Conservation (phyloP, 2,797 vertebrate species). For the Sphenodon punctatus region DNA sequence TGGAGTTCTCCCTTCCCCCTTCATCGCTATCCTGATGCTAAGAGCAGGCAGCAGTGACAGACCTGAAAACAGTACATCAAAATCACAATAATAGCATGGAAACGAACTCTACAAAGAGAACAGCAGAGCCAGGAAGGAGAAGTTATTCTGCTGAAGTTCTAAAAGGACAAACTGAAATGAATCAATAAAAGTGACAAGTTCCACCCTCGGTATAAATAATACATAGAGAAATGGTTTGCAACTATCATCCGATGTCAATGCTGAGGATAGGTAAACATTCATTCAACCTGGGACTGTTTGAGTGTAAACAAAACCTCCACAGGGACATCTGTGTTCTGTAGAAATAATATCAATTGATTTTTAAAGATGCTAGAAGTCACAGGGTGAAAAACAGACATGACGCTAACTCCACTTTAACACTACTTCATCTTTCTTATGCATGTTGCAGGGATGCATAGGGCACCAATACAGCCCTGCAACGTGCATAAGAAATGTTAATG, state of each 20-base stretch:
- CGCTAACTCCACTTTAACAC: too few relatives aligned
- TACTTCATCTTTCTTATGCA: too few relatives aligned
- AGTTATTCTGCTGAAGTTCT: background rate
- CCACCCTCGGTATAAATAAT: background rate
- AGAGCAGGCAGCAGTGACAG: too few relatives aligned
- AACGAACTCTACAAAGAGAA: background rate
- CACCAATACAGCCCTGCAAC: too few relatives aligned
- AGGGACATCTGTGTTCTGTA: background rate
- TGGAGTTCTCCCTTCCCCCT: background rate
- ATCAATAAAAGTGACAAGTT: background rate
- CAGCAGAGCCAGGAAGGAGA: background rate
- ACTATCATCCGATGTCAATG: too few relatives aligned
- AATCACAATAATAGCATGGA: background rate
- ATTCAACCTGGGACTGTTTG: too few relatives aligned
- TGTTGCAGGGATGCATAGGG: too few relatives aligned
- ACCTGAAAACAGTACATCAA: background rate
- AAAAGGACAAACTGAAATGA: background rate
- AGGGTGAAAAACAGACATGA: too few relatives aligned
- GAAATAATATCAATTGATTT: slow-evolving; percentile 8
- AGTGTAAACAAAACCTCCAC: background rate
- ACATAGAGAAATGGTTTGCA: background rate
- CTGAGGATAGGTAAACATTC: too few relatives aligned
- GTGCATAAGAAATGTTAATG: too few relatives aligned
- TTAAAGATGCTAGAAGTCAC: background rate
- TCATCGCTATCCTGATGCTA: too few relatives aligned